Base-by-base conservation (phyloP, 2,888 invertebrate genomes). In the Teleiodes luculella region DNA sequence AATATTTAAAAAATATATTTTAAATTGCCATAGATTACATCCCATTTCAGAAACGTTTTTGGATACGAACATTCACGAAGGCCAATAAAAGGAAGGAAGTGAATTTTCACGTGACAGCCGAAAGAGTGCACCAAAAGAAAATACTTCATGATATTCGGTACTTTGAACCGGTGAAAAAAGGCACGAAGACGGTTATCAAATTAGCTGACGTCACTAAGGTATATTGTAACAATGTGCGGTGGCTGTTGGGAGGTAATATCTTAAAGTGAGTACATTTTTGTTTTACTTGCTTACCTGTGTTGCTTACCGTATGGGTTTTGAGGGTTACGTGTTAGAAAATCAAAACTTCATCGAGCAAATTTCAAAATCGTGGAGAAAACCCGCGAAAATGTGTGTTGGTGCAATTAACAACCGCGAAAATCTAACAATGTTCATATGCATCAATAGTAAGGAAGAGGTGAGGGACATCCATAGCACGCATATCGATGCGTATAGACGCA, bases 201-300 rank as follows among this genome's bases (percentile, higher is more conserved):
- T 14, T 56, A 5, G 49, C 31, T 8, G 31, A 54, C n/a, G 41
- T 58, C 5, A 33, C 51, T 7, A 58, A 58, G 58, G 58, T 56
- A 52, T 13, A 33, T 8, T 5, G 33, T 33, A 2, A 33, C 10
- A 33, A 33, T 33, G 6, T 37, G 14, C 6, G 7, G 14, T 13
- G 37, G 37, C 3, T 37, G 14, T 4, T 37, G 37, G 14, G 37
- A 37, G 13, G 3, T 6, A 14, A 37, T 37, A 14, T 47, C 24
- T 16, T 47, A 47, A 47, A 47, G 47, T 47, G 47, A 47, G 47
- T 45, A 6, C 11, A 11, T 33, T 3, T 33, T 11, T 33, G 2
- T 33, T 11, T 33, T 33, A 11, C 10, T 11, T 33, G 8, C 10
- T 24, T 24, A 24, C 6, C 6, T 24, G 24, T 24, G 6, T 24